Evolutionary conservation across 2,113 vertebrate species (phyloP), one percentile per base, ranked within the genome.

Genomic region (Phylloscopus whistleri): DNA sequence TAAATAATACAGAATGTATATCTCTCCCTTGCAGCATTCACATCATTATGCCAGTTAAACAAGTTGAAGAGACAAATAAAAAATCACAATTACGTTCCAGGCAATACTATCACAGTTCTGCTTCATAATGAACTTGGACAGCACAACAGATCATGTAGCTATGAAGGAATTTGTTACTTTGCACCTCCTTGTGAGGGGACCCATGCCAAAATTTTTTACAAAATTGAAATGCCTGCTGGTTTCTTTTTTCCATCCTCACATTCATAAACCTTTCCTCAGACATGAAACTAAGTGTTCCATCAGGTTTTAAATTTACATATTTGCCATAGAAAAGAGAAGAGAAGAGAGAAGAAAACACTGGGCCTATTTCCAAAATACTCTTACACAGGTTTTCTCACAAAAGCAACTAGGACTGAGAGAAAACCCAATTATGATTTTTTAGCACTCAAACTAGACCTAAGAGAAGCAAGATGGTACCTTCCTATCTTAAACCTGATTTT

Each of bases 271-370:
- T 37, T 84, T 89, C 60, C 91, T 86, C 52, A 95, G 79, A 86
- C 33, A 44, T 17, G 24, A 72, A 94, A 80, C 70, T 62, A 72
- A 93, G 55, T 39, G 66, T 78, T 94, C 37, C 35, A 56, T 69
- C 60, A 89, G 49, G 41, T 80, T 93, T 94, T 51, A 83, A 85
- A 96, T 88, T 77, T 87, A 85, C 82, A 44, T 73, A 85, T 84
- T 93, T 95, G 55, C 52, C 72, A 88, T 5, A 67, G 72, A 77
- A 91, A 80, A 81, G 39, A 73, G 55, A 81, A 44, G 39, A 41
- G 39, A 41, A 84, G 44, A 83, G 43, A 67, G 51, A 83, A 80
- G 46, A 85, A 83, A 94, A 90, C 68, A 91, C 55, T 31, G 63
- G 87, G 72, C 84, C 30, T 67, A 48, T 27, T 83, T 87, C 90